Conservation (phyloP, 2,888 invertebrate genomes). For the Epinotia demarniana region DNA sequence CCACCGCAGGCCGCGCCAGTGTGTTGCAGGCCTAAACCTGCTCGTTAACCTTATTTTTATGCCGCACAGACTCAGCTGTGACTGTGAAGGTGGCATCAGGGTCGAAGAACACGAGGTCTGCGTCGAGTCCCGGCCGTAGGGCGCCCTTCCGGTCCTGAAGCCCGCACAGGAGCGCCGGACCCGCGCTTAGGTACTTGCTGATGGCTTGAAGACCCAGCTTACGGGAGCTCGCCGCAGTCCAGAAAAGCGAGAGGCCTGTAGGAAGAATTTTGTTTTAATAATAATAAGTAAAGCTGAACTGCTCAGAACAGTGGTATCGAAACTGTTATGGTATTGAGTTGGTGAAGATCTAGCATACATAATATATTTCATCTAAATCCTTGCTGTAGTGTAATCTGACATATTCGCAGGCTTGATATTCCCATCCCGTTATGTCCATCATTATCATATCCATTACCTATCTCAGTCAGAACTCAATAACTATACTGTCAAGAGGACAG, state of each 20-base stretch:
- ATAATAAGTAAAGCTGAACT: not conserved
- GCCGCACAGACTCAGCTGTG: slow-evolving; percentile 83
- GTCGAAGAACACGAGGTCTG: slow-evolving; percentile 89
- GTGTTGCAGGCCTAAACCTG: too few relatives aligned
- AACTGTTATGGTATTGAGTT: not conserved
- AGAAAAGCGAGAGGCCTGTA: slow-evolving; percentile 87
- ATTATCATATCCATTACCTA: too few relatives aligned
- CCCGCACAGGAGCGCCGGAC: slow-evolving; percentile 86
- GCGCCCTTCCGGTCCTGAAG: slow-evolving; percentile 86
- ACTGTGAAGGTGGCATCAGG: slow-evolving; percentile 86
- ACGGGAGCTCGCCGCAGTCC: slow-evolving; percentile 86
- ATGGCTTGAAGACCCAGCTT: slow-evolving; percentile 83
- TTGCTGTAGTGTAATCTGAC: too few relatives aligned
- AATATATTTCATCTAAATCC: too few relatives aligned
- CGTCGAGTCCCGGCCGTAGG: slow-evolving; percentile 86
- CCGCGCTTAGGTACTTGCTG: slow-evolving; percentile 84
- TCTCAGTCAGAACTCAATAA: too few relatives aligned
- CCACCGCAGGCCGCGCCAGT: too few relatives aligned
- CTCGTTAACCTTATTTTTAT: slow-evolving; percentile 87
- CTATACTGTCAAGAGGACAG: too few relatives aligned
- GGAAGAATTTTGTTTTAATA: slow-evolving; percentile 10
- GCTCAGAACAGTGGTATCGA: not conserved
- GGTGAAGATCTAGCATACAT: too few relatives aligned
- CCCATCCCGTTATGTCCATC: too few relatives aligned
- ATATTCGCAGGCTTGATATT: too few relatives aligned